Conservation (phyloP, 2,113 vertebrate species). For the Mus musculus region DNA sequence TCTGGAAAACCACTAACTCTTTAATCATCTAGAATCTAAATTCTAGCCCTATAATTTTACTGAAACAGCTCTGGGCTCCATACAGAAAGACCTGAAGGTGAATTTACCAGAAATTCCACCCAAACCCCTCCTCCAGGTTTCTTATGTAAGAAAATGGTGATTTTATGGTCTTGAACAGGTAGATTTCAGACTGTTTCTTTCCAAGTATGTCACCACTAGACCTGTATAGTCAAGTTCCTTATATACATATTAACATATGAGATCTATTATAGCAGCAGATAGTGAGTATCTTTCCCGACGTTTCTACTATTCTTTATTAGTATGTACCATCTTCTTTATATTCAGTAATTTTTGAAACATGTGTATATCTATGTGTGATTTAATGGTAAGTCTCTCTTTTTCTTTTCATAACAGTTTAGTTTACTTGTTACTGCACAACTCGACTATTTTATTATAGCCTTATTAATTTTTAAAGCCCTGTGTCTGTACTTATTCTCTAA, state of each 20-base stretch:
- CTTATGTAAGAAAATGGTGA: neutral
- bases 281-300: neutral
- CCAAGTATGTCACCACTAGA: neutral
- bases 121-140: neutral
- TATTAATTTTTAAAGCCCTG: neutral
- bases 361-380: neutral
- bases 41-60: neutral
- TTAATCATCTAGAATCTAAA: neutral
- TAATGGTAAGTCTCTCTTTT: neutral
- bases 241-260: neutral
- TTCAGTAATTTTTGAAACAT: neutral
- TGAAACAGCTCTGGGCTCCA: neutral
- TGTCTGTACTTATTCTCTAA: neutral
- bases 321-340: neutral
- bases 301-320: neutral
- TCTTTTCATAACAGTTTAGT: neutral
- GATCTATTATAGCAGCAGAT: neutral
- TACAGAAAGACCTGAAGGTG: neutral
- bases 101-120: neutral
- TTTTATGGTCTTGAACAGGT: neutral
- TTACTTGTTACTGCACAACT: neutral
- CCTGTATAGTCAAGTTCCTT: neutral
- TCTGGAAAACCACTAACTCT: neutral
- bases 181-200: neutral
- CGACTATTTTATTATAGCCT: neutral